phyloP scores from a whole-genome alignment of 2,797 vertebrate genomes.

The Luscinia megarhynchos region DNA sequence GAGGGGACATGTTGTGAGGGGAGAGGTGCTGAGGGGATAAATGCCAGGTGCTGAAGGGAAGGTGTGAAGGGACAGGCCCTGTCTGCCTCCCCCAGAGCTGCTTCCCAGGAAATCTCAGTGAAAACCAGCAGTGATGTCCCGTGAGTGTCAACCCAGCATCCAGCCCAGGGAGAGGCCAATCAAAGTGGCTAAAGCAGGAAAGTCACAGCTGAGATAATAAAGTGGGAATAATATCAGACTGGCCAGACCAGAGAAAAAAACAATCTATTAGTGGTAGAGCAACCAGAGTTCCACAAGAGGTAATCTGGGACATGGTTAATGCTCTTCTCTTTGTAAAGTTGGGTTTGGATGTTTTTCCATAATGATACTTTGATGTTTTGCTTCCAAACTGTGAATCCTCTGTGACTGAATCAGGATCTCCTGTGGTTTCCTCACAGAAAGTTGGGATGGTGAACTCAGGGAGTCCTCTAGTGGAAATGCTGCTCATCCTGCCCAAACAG shows the following conservation, averaged over 20 bases:
- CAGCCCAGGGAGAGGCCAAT: accelerated
- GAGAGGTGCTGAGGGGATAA: background rate
- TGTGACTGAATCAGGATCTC: background rate
- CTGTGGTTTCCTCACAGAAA: background rate
- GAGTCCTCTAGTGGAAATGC: background rate
- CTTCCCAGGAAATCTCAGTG: background rate
- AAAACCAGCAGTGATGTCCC: background rate
- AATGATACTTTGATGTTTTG: background rate
- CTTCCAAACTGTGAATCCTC: background rate
- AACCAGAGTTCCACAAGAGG: background rate
- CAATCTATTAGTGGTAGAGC: accelerated
- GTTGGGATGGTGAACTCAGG: background rate
- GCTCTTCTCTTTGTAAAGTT: background rate
- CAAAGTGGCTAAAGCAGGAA: background rate
- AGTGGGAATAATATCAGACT: background rate
- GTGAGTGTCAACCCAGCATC: accelerated
- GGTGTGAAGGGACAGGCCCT: background rate
- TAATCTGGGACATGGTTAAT: background rate
- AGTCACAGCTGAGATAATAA: background rate
- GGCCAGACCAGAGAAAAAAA: background rate
- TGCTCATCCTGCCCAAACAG: background rate
- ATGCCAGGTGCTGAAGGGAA: background rate
- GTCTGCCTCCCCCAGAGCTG: background rate
- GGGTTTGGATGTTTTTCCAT: background rate
- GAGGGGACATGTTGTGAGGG: background rate